Evolutionary conservation across 2,797 vertebrate genomes (phyloP).

Genomic region (Glossophaga mutica): DNA sequence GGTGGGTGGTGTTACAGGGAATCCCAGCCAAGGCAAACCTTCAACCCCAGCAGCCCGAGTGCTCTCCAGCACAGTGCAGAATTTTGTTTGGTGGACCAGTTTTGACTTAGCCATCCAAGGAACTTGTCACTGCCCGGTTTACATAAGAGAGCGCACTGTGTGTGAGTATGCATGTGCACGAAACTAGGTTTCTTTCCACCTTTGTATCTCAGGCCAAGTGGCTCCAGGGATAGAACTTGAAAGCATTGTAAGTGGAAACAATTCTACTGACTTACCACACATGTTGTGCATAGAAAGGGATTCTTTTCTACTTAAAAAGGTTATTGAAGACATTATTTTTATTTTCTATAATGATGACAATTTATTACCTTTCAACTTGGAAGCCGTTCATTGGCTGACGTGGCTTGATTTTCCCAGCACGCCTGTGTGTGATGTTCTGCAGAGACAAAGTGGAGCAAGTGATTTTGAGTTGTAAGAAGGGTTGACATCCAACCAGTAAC

Average conservation of each 20-base stretch:
- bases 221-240: slow-evolving; percentile 39
- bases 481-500: neutral
- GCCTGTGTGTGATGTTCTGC: neutral
- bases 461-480: neutral
- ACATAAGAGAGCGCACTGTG: slow-evolving; percentile 48
- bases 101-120: slow-evolving; percentile 56
- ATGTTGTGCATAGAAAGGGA: slow-evolving; percentile 1
- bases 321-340: neutral
- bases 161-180: slow-evolving; percentile 51
- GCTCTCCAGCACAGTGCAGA: slow-evolving; percentile 50
- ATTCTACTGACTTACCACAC: slow-evolving; percentile 20
- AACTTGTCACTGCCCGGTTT: slow-evolving; percentile 62
- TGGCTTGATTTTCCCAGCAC: neutral
- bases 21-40: slow-evolving; percentile 46
- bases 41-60: slow-evolving; percentile 14
- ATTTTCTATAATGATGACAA: slow-evolving; percentile 29
- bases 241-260: slow-evolving; percentile 44
- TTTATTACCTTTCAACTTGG: neutral
- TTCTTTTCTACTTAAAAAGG: slow-evolving; percentile 27
- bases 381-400: neutral
- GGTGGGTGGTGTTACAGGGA: slow-evolving; percentile 46
- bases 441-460: neutral
- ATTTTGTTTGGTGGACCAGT: slow-evolving; percentile 52
- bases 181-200: slow-evolving; percentile 51
- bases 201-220: neutral